A percentile compares a stretch with the other conserved stretches of the same genome.
phyloP scores from a whole-genome alignment of 2,888 invertebrate species.

The Drosophila engyochracea region DNA sequence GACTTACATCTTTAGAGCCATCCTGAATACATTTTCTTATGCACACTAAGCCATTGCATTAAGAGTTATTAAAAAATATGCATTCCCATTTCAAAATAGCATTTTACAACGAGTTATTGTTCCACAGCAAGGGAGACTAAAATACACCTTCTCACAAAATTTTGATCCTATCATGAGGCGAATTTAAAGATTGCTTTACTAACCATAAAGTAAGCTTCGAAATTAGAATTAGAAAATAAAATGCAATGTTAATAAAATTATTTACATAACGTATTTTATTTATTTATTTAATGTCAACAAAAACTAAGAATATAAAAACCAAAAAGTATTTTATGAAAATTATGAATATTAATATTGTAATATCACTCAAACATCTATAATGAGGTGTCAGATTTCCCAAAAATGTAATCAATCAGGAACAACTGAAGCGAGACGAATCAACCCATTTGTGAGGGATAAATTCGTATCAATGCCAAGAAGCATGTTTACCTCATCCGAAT shows the following conservation, averaged over 20 bases:
- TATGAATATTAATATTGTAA: background rate
- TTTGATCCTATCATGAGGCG: background rate
- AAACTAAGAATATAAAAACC: background rate
- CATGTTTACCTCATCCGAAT: background rate
- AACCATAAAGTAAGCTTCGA: background rate
- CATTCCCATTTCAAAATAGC: background rate
- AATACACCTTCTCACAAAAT: background rate
- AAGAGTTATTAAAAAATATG: background rate
- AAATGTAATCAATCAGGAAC: background rate
- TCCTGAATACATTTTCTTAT: background rate
- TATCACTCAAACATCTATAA: background rate
- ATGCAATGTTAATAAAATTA: background rate
- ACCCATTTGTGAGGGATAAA: background rate
- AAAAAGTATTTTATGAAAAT: background rate
- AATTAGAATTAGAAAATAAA: background rate
- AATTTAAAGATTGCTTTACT: background rate
- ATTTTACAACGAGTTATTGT: background rate
- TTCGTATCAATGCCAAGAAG: background rate
- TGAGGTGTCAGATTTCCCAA: too few species aligned
- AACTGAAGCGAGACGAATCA: background rate
- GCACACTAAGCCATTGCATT: background rate
- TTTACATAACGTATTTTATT: background rate
- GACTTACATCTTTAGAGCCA: background rate
- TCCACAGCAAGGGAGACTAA: background rate
- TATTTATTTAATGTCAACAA: background rate